phyloP scores from a whole-genome alignment of 2,797 vertebrate species.

The Poliocrania exsul region DNA sequence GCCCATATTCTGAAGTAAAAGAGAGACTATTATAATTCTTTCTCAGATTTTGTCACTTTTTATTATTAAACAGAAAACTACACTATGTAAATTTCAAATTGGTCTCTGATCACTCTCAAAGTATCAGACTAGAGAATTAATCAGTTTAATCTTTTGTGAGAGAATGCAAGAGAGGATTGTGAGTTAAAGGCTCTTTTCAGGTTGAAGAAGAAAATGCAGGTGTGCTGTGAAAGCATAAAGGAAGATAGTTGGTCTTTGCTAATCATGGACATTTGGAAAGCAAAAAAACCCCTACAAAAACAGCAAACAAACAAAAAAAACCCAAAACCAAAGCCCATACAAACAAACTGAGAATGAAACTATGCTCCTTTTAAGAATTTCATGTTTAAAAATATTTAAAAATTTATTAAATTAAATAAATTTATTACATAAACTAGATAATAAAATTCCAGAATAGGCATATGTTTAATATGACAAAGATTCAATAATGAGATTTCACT shows the following conservation, averaged over 20 bases:
- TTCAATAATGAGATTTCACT: neutral
- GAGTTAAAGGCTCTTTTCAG: conserved; percentile 17
- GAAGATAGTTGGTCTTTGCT: neutral
- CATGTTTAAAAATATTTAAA: neutral
- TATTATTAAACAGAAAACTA: conserved; percentile 30
- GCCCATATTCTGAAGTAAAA: neutral
- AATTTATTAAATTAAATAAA: too few species aligned
- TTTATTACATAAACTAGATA: neutral
- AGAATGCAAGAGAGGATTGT: conserved; percentile 14
- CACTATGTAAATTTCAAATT: conserved; percentile 33
- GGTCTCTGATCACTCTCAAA: neutral
- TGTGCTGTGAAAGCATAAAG: conserved; percentile 8
- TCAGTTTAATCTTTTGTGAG: conserved; percentile 38
- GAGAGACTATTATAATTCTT: neutral
- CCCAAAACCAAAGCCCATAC: neutral
- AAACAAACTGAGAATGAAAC: neutral
- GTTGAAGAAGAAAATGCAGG: conserved; percentile 33
- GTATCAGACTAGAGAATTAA: conserved; percentile 14
- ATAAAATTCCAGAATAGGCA: neutral
- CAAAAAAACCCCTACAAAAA: neutral
- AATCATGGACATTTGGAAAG: conserved; percentile 4
- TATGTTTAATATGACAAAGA: neutral
- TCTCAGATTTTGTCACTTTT: conserved; percentile 3
- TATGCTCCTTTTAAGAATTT: neutral
- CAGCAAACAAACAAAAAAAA: neutral